phyloP scores from a whole-genome alignment of 2,888 invertebrate species.

The Campoplex capitator region DNA sequence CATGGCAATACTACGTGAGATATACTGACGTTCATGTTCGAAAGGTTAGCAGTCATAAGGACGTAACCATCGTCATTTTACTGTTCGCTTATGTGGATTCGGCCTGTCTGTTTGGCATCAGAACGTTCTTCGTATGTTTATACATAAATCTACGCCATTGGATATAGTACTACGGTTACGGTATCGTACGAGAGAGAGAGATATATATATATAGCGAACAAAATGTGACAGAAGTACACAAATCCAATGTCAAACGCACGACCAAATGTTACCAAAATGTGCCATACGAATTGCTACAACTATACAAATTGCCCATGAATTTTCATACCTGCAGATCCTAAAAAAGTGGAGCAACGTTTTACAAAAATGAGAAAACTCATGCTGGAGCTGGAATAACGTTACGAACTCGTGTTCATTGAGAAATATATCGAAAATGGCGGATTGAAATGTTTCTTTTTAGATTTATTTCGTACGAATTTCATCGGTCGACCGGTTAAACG shows the following conservation, averaged over 20 bases:
- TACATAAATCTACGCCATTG: not conserved
- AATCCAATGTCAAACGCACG: not conserved
- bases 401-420: not conserved
- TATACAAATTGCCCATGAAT: not conserved
- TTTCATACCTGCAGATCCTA: not conserved
- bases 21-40: slow-evolving; percentile 9
- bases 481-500: no score
- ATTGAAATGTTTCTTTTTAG: no score
- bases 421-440: not conserved
- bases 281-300: not conserved
- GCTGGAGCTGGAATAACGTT: not conserved
- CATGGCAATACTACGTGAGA: slow-evolving; percentile 35
- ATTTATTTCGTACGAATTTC: no score
- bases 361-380: not conserved
- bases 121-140: not conserved
- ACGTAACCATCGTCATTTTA: slow-evolving; percentile 22
- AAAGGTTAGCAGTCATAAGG: not conserved
- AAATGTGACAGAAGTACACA: slow-evolving; percentile 12
- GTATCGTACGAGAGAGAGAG: not conserved
- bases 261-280: not conserved
- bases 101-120: not conserved
- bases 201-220: no score
- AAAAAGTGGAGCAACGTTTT: not conserved
- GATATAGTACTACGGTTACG: not conserved
- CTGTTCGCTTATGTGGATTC: not conserved